phyloP scores from a whole-genome alignment of 2,797 vertebrate genomes.

The Crocodylus rhombifer region DNA sequence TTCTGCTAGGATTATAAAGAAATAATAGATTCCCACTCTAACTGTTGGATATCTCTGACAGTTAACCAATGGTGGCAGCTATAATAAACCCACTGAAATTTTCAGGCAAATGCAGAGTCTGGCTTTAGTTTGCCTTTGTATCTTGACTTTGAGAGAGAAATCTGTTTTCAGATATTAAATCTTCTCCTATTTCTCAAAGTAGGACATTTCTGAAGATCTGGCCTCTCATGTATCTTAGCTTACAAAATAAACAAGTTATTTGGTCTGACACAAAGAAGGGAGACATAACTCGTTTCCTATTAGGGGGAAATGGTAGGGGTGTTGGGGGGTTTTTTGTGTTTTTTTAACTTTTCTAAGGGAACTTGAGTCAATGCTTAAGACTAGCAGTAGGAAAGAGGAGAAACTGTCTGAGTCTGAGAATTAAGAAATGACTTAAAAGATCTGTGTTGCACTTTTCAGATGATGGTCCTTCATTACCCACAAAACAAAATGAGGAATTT shows the following conservation, averaged over 20 bases:
- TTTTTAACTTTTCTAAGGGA: background rate
- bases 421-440: background rate
- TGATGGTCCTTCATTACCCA: constrained; percentile 95
- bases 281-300: no score
- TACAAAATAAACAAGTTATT: background rate
- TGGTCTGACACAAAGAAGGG: background rate
- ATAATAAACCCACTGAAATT: background rate
- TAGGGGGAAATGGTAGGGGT: no score
- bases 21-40: background rate
- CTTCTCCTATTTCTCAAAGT: background rate
- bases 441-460: constrained; percentile 78
- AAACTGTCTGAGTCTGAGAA: background rate
- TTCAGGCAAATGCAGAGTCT: background rate
- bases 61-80: background rate
- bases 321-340: background rate
- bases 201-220: background rate
- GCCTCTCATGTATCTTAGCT: background rate
- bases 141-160: background rate
- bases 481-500: constrained; percentile 99
- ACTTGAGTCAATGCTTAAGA: background rate
- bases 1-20: no score
- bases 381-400: background rate
- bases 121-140: rapidly evolving
- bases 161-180: background rate
- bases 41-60: background rate